These are phyloP conservation scores for Gila orcuttii DNA, from an alignment of 2,113 vertebrate species.

Conservation along the genomic window DNA sequence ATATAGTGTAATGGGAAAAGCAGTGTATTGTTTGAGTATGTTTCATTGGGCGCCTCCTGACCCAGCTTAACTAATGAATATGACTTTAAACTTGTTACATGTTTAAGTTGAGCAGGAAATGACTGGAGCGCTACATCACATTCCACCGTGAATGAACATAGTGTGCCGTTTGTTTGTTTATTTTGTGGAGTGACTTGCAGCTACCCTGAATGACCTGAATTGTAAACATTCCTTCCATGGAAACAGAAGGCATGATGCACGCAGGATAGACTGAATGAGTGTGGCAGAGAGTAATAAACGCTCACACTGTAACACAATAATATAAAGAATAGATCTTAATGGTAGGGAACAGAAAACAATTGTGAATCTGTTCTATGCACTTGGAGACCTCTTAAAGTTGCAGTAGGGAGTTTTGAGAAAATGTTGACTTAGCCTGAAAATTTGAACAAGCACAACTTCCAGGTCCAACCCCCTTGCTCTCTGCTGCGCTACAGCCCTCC, in stretches of 20 bases:
- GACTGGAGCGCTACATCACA: background rate
- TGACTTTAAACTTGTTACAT: background rate
- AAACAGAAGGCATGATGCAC: constrained; percentile 22
- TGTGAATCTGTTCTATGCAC: background rate
- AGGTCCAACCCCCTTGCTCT: no score
- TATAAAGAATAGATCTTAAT: background rate
- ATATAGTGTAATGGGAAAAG: background rate
- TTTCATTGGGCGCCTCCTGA: background rate
- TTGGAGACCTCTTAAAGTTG: background rate
- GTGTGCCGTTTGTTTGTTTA: constrained; percentile 35
- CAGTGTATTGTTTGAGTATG: background rate
- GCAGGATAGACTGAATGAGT: background rate
- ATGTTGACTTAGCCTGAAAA: no score
- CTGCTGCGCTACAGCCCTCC: no score
- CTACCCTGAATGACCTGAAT: constrained; percentile 8
- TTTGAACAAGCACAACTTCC: no score
- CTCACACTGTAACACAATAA: background rate
- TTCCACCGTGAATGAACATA: constrained; percentile 20
- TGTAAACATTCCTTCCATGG: constrained; percentile 33
- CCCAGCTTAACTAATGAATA: background rate
- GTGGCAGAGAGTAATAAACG: background rate
- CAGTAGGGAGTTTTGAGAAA: no score
- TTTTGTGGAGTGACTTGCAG: constrained; percentile 13
- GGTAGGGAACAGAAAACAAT: background rate
- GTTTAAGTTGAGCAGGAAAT: background rate